Conservation (phyloP, 2,888 invertebrate genomes). For the Cremastobaeus sp. region DNA sequence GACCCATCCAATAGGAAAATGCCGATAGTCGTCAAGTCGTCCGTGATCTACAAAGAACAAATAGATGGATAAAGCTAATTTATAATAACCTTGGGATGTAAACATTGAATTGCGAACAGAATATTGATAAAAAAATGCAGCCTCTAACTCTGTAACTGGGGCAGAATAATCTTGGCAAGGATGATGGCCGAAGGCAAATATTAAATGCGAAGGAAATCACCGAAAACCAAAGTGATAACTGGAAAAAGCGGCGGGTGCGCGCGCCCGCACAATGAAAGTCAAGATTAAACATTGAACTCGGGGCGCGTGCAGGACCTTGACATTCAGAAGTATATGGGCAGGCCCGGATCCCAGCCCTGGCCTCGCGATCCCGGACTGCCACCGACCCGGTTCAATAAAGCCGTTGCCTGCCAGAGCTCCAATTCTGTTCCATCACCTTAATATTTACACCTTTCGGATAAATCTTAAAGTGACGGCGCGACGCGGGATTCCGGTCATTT, state of each 20-base stretch:
- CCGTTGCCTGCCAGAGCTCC: slow-evolving; percentile 49
- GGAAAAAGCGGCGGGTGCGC: background rate
- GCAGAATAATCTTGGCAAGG: no score
- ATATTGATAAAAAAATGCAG: no score
- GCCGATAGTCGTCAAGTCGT: slow-evolving; percentile 63
- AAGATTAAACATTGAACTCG: slow-evolving; percentile 59
- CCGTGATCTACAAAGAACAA: slow-evolving; percentile 64
- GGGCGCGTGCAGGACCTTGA: slow-evolving; percentile 65
- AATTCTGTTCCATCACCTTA: slow-evolving; percentile 19
- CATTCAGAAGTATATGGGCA: slow-evolving; percentile 63
- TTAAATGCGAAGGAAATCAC: no score
- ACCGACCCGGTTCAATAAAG: slow-evolving; percentile 72
- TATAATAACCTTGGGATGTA: no score
- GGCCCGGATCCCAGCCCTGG: slow-evolving; percentile 67
- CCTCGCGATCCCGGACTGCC: slow-evolving; percentile 65
- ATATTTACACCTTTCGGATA: slow-evolving; percentile 7
- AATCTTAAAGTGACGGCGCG: background rate
- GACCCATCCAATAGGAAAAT: slow-evolving; percentile 75
- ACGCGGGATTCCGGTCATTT: no score
- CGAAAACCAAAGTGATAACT: slow-evolving; percentile 13
- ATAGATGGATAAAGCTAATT: no score
- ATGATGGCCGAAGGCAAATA: no score
- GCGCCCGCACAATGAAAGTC: slow-evolving; percentile 15
- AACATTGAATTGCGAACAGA: no score
- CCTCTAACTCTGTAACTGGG: no score